Base-by-base conservation (phyloP, 2,888 invertebrate species). In the Hyposoter didymator region DNA sequence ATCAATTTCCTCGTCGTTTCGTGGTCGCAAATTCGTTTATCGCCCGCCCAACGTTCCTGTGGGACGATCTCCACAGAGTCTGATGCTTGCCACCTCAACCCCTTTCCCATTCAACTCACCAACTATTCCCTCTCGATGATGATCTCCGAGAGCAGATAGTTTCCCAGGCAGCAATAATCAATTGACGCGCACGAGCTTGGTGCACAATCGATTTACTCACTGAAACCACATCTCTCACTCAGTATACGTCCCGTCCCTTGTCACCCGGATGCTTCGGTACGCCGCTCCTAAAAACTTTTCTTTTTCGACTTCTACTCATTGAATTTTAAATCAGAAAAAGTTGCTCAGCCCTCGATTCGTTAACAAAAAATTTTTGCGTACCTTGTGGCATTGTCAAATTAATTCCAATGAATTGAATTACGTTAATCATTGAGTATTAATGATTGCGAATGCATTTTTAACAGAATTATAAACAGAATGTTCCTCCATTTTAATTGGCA, bases 1-100 rank as follows among this genome's bases (percentile, higher is more conserved):
- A 86, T 84, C 86, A 86, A 86, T 86, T 86, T 84, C 82, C 84
- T 84, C 82, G 78, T 84, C 86, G 84, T 86, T 84, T 82, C 86
- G 86, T 82, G 82, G 86, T 75, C 82, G 79, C 86, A 84, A 84
- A 86, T 86, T 86, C 86, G 84, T 84, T 86, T 86, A 86, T 86
- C 84, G 75, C 72, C 70, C 81, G 55, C 81, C 81, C 84, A 82
- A 45, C 84, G 66, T 73, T 72, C 78, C 78, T 78, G 81, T 47
- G 84, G 78, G 69, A 52, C 66, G 66, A 82, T 86, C 82, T 84
- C 82, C 79, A 69, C 78, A 78, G 82, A 79, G 78, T 43, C 84
- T 74, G 81, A 79, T 69, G 84, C 75, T 84, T 66, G 69, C 74
- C 69, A 69, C 84, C 78, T 79, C 69, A 67, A 43, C 47, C 73